Conservation (phyloP, 1,140 invertebrate genomes). For the Lasaia peninsularis region DNA sequence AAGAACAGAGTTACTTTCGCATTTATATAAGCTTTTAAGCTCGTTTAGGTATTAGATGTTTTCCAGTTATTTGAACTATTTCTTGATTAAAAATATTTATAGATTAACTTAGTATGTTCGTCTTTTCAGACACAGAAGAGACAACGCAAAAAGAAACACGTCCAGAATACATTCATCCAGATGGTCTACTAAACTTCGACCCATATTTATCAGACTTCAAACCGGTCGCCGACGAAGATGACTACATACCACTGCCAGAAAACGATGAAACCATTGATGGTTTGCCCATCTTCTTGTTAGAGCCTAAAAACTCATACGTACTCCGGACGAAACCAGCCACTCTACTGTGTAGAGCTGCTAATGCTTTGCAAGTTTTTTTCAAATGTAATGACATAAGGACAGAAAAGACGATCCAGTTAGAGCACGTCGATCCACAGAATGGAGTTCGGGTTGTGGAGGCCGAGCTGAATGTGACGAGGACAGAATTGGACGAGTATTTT, state of each 20-base stretch:
- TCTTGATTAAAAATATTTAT: too few relatives aligned
- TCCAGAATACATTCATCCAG: slow-evolving; percentile 67
- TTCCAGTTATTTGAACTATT: too few relatives aligned
- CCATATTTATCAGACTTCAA: slow-evolving; percentile 68
- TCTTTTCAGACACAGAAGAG: slow-evolving; percentile 54
- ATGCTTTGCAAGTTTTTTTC: slow-evolving; percentile 90
- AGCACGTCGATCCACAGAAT: slow-evolving; percentile 90
- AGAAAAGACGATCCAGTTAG: slow-evolving; percentile 80
- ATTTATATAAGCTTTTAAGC: too few relatives aligned
- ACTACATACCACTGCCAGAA: slow-evolving; percentile 64
- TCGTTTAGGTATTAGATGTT: too few relatives aligned
- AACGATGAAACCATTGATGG: slow-evolving; percentile 74
- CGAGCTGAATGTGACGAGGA: slow-evolving; percentile 89
- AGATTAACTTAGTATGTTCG: background rate
- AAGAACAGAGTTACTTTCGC: too few relatives aligned
- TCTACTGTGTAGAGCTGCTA: slow-evolving; percentile 89
- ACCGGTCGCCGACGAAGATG: slow-evolving; percentile 55
- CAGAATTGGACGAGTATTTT: slow-evolving; percentile 93
- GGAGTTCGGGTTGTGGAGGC: slow-evolving; percentile 91
- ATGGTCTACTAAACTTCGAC: slow-evolving; percentile 59
- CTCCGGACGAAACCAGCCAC: slow-evolving; percentile 92
- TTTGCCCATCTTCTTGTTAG: slow-evolving; percentile 89
- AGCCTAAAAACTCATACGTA: slow-evolving; percentile 91
- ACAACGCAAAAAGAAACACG: slow-evolving; percentile 60
- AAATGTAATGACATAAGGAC: slow-evolving; percentile 88